Percentiles rank a stretch among this genome's conserved stretches.
These are phyloP conservation scores for Thamnaconus septentrionalis DNA, from an alignment of 2,113 vertebrate genomes.

Conservation along the genomic window DNA sequence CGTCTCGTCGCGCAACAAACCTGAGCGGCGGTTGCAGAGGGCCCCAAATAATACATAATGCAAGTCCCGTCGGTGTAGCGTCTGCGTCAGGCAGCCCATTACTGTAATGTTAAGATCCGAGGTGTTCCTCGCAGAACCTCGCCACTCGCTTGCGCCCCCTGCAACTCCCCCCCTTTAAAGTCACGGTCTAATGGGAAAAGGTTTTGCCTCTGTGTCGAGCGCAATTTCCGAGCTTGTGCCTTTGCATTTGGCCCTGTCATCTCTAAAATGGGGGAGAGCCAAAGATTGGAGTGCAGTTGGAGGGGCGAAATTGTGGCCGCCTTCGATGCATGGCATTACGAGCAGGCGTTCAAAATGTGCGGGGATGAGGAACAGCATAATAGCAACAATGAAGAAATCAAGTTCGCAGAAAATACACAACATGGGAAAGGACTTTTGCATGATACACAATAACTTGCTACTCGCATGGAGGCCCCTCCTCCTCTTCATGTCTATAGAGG, in stretches of 20 bases:
- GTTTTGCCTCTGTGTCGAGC: constrained; percentile 50
- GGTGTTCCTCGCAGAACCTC: constrained; percentile 23
- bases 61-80: constrained; percentile 39
- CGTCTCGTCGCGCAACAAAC: constrained; percentile 33
- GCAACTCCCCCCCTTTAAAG: constrained; percentile 7
- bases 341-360: too few species aligned
- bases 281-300: constrained; percentile 9
- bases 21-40: constrained; percentile 54
- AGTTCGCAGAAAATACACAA: too few species aligned
- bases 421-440: too few species aligned
- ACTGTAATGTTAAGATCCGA: constrained; percentile 43
- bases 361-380: too few species aligned
- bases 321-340: neutral
- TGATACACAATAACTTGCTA: too few species aligned
- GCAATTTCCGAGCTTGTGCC: constrained; percentile 31
- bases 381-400: too few species aligned
- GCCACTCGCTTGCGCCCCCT: constrained; percentile 1
- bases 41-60: constrained; percentile 60
- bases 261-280: constrained; percentile 1
- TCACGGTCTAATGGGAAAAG: constrained; percentile 27
- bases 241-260: constrained; percentile 30
- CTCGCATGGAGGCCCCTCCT: too few species aligned
- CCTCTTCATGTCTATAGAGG: too few species aligned
- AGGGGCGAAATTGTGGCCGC: neutral
- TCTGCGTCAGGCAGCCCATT: constrained; percentile 55